Evolutionary conservation across 2,888 invertebrate genomes (phyloP), one percentile per base, ranked within the genome.

Genomic region (Pseudanteris insignis): DNA sequence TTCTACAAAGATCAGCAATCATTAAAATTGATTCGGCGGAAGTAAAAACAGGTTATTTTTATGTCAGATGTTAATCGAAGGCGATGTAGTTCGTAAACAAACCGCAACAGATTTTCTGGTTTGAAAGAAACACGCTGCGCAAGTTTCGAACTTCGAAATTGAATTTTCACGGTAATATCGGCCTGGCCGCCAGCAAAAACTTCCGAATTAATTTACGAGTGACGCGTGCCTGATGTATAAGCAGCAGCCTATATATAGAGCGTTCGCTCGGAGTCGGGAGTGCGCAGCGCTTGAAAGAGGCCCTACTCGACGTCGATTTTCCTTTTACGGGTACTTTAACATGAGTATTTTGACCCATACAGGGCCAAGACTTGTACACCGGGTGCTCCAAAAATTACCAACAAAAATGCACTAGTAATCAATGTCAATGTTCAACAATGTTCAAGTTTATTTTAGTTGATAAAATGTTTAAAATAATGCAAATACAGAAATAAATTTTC

Each of bases 131-230:
- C 29, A 26, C n/a, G 11, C 0, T 6, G 2, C 1, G n/a, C 10
- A 30, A n/a, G 21, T 30, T 26, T 33, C 21, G 26, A 38, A 26
- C 10, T 26, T 11, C 14, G 26, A 29, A 47, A 40, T 40, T 61
- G 28, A 55, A 58, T 62, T 63, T 63, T 57, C 55, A 40, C 58
- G 55, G 50, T 40, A 46, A 60, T 46, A 33, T 60, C 46, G 51
- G 38, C 34, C 36, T 47, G 6, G 37, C 41, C 43, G 32, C 26
- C 46, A 53, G 66, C 65, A 70, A 69, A 70, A 70, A 68, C 66
- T 69, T 59, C 65, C 66, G 64, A 71, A 74, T 74, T 72, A 74
- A 76, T 74, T 75, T 75, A 76, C 74, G 73, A 71, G 69, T 59
- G 70, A 70, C 75, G 68, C 73, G 74, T 75, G 74, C 73, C 75